phyloP scores from a whole-genome alignment of 1,140 invertebrate species.

The Scaptomyza pallida region DNA sequence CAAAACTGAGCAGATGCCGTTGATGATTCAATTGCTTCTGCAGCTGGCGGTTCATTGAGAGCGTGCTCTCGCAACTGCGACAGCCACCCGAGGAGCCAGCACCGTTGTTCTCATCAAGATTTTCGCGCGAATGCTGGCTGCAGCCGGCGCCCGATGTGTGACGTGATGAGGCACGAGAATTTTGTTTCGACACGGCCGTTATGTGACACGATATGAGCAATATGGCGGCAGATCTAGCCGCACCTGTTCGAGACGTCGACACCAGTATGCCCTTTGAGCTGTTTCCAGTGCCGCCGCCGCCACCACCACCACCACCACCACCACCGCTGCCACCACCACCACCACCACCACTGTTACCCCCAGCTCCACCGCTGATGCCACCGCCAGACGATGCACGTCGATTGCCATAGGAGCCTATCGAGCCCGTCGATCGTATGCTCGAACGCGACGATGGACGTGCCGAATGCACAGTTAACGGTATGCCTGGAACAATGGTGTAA shows the following conservation, averaged over 20 bases:
- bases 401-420: conserved; percentile 85
- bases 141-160: conserved; percentile 80
- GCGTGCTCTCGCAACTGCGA: conserved; percentile 81
- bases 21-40: conserved; percentile 84
- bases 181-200: conserved; percentile 85
- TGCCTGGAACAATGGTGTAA: conserved; percentile 84
- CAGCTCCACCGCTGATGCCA: conserved; percentile 62
- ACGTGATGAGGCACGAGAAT: conserved; percentile 73
- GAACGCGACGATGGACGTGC: conserved; percentile 88
- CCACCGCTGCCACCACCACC: conserved; percentile 70
- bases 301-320: conserved; percentile 76
- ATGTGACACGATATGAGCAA: conserved; percentile 95
- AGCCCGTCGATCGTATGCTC: conserved; percentile 87
- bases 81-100: conserved; percentile 61
- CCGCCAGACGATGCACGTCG: conserved; percentile 87
- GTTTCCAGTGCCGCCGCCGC: conserved; percentile 50
- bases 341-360: conserved; percentile 24
- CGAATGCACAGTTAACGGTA: conserved; percentile 87
- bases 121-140: conserved; percentile 81
- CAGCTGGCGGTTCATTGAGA: conserved; percentile 83
- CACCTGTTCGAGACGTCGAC: conserved; percentile 92
- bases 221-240: conserved; percentile 94
- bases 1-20: conserved; percentile 82
- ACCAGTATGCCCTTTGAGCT: conserved; percentile 86
- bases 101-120: conserved; percentile 70